Conservation (phyloP, 2,797 vertebrate species). For the Myotis vivesi region DNA sequence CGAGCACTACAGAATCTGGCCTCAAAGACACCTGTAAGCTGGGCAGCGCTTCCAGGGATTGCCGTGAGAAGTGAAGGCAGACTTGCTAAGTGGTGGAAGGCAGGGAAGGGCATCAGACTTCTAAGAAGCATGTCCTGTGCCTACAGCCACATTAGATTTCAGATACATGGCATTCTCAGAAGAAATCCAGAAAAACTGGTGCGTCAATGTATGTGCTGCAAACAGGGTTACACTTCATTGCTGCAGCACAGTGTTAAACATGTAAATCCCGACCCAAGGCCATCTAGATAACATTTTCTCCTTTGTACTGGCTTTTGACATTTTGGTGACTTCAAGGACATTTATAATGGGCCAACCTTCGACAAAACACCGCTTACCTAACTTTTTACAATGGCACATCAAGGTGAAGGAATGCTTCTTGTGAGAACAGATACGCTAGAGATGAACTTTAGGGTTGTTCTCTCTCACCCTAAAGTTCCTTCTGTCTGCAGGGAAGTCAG, state of each 20-base stretch:
- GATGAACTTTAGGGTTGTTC: constrained; percentile 44
- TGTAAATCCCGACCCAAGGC: constrained; percentile 36
- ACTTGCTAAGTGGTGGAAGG: neutral
- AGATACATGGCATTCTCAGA: neutral
- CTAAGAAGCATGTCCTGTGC: neutral
- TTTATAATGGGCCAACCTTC: constrained; percentile 26
- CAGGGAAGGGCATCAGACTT: neutral
- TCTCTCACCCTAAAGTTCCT: constrained; percentile 59
- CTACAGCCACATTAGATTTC: neutral
- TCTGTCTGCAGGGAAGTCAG: constrained; percentile 76
- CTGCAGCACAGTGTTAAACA: constrained; percentile 18
- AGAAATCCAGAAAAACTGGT: neutral
- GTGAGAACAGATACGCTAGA: constrained; percentile 5
- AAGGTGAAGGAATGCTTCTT: constrained; percentile 52
- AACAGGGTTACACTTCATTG: neutral
- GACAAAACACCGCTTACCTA: constrained; percentile 30
- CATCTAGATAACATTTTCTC: neutral
- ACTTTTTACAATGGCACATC: neutral
- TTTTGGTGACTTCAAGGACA: constrained; percentile 35
- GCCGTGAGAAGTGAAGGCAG: neutral
- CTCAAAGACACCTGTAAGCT: constrained; percentile 23
- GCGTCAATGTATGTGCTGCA: neutral
- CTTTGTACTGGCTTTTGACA: constrained; percentile 8
- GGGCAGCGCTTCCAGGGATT: neutral
- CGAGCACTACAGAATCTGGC: constrained; percentile 44